A percentile compares a stretch with the other conserved stretches of the same genome.
Evolutionary conservation across 2,113 vertebrate genomes (phyloP).

Genomic region (Menidia beryllina): DNA sequence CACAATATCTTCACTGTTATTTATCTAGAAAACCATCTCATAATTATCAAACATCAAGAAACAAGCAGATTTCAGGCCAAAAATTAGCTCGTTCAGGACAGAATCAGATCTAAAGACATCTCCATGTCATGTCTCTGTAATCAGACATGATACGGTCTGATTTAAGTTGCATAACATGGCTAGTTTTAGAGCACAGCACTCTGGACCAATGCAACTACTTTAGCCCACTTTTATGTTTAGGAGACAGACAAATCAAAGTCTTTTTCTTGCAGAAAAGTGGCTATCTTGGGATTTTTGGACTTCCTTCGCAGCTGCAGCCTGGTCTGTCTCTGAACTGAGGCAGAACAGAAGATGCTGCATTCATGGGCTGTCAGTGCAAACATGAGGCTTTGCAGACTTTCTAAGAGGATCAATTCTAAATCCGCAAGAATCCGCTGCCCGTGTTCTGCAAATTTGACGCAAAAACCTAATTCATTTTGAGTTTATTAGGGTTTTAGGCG

Average conservation of each 20-base stretch:
- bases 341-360: constrained; percentile 22
- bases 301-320: not conserved
- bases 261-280: not conserved
- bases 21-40: not conserved
- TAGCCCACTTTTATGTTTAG: constrained; percentile 5
- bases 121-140: constrained; percentile 36
- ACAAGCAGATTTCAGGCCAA: no score
- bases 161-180: constrained; percentile 53
- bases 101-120: not conserved
- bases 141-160: constrained; percentile 50
- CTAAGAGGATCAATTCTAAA: constrained; percentile 66
- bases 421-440: constrained; percentile 49
- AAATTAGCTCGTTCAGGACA: no score
- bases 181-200: constrained; percentile 18
- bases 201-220: constrained; percentile 21
- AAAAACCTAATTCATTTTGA: constrained; percentile 7
- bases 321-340: no score
- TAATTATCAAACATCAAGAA: no score
- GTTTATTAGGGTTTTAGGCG: not conserved
- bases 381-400: constrained; percentile 32
- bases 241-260: not conserved
- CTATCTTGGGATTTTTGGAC: not conserved
- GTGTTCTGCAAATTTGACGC: constrained; percentile 11
- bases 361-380: constrained; percentile 33
- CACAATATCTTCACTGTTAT: not conserved